Conservation (phyloP, 2,888 invertebrate species). For the Pycnomerus fuliginosus region DNA sequence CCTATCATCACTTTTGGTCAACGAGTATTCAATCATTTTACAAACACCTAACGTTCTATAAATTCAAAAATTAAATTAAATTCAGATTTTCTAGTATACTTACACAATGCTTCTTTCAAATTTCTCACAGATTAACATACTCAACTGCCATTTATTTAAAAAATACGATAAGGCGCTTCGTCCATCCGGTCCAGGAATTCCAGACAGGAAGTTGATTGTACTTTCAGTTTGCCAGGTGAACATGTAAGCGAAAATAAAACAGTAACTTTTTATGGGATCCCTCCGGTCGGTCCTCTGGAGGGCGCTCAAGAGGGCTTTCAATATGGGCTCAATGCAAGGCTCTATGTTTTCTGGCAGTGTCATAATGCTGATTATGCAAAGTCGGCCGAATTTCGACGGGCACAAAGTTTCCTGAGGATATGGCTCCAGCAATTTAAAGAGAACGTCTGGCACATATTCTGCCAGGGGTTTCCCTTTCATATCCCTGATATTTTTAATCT, state of each 20-base stretch:
- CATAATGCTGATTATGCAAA: conserved; percentile 29
- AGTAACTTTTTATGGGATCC: conserved; percentile 22
- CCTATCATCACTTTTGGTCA: conserved; percentile 17
- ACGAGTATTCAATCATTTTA: conserved; percentile 23
- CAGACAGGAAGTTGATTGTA: conserved; percentile 29
- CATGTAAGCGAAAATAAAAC: conserved; percentile 33
- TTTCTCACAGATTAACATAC: conserved; percentile 21
- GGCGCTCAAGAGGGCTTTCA: conserved; percentile 30
- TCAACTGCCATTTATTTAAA: conserved; percentile 28
- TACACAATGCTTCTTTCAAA: conserved; percentile 33
- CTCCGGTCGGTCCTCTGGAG: conserved; percentile 17
- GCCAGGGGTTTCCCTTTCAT: conserved; percentile 22
- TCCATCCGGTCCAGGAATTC: conserved; percentile 36
- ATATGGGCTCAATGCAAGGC: conserved; percentile 29
- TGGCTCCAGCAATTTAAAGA: conserved; percentile 23
- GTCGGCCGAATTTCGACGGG: conserved; percentile 26
- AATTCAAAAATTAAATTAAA: conserved; percentile 1
- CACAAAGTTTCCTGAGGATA: conserved; percentile 17
- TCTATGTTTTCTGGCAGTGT: conserved; percentile 29
- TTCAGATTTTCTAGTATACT: conserved; percentile 16
- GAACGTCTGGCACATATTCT: conserved; percentile 26
- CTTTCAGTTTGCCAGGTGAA: conserved; percentile 30
- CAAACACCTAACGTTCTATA: conserved; percentile 19
- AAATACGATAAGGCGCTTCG: conserved; percentile 34
- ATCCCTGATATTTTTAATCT: conserved; percentile 22